Evolutionary conservation across 2,888 invertebrate species (phyloP).

Genomic region (Meteorus cinctellus): DNA sequence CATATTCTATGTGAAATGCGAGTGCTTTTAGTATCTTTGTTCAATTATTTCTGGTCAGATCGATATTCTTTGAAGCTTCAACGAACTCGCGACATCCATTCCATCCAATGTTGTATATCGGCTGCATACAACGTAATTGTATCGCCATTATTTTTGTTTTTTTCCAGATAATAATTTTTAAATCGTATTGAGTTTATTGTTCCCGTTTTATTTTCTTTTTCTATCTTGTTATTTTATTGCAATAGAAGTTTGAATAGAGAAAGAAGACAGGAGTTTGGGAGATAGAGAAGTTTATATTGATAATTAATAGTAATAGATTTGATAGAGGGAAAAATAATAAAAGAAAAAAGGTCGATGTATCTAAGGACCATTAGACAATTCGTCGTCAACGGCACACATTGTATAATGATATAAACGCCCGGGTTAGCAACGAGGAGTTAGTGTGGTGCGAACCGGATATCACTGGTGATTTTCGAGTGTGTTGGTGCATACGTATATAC

Average conservation of each 20-base stretch:
- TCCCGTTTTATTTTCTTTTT: too few relatives aligned
- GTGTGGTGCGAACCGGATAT: conserved; percentile 54
- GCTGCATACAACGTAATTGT: neutral
- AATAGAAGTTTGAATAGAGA: too few relatives aligned
- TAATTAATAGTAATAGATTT: neutral
- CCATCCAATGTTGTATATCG: neutral
- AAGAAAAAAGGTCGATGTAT: conserved; percentile 16
- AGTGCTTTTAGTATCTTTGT: conserved; percentile 36
- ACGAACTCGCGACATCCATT: conserved; percentile 9
- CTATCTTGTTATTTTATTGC: too few relatives aligned
- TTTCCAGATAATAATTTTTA: too few relatives aligned
- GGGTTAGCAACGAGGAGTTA: conserved; percentile 32
- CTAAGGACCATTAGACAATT: conserved; percentile 14
- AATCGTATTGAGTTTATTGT: too few relatives aligned
- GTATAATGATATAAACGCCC: conserved; percentile 27
- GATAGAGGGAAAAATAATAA: conserved; percentile 1
- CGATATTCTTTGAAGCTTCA: conserved; percentile 31
- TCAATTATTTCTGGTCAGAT: conserved; percentile 39
- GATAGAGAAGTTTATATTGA: neutral
- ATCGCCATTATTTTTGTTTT: neutral
- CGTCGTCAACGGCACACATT: conserved; percentile 8
- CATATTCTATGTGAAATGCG: conserved; percentile 14
- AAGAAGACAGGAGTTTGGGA: neutral
- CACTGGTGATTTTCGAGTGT: conserved; percentile 54
- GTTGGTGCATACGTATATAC: conserved; percentile 31